These are phyloP conservation scores for Mizuhopecten yessoensis DNA, from an alignment of 1,140 invertebrate genomes.

Conservation along the genomic window DNA sequence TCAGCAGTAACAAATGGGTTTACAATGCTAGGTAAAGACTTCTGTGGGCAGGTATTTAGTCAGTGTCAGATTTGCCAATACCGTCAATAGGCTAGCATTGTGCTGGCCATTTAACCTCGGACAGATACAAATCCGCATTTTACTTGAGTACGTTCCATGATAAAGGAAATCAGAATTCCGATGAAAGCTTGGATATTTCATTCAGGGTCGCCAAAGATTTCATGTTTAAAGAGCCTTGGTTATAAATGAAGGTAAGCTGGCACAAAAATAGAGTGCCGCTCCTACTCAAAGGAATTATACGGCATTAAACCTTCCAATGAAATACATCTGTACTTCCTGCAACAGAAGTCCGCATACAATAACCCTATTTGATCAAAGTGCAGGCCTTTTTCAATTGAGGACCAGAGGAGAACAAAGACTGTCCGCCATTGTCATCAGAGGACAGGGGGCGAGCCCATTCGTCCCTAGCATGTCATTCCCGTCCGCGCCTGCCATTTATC, in stretches of 20 bases:
- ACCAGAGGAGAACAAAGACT: constrained; percentile 22
- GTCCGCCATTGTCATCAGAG: not conserved
- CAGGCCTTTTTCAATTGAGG: constrained; percentile 32
- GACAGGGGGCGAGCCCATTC: constrained; percentile 29
- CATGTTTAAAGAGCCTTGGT: not conserved
- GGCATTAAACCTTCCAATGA: constrained; percentile 18
- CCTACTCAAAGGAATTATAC: constrained; percentile 32
- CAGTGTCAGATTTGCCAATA: not conserved
- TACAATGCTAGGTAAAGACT: constrained; percentile 9
- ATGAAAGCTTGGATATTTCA: constrained; percentile 34
- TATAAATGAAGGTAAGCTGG: constrained; percentile 33
- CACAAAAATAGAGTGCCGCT: constrained; percentile 22
- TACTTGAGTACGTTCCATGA: not conserved
- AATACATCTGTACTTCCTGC: constrained; percentile 23
- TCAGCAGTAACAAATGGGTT: constrained; percentile 9
- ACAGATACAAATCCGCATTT: constrained; percentile 38
- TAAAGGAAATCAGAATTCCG: constrained; percentile 21
- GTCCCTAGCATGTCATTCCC: not conserved
- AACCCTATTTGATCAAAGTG: constrained; percentile 33
- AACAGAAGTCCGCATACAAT: constrained; percentile 9
- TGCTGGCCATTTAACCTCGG: constrained; percentile 22
- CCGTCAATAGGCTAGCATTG: not conserved
- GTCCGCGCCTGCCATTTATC: not conserved
- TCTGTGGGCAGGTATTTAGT: not conserved
- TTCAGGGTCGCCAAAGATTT: constrained; percentile 25